A percentile compares a stretch with the other conserved stretches of the same genome.
Conservation (phyloP, 2,888 invertebrate species). For the Clusia tigrina region DNA sequence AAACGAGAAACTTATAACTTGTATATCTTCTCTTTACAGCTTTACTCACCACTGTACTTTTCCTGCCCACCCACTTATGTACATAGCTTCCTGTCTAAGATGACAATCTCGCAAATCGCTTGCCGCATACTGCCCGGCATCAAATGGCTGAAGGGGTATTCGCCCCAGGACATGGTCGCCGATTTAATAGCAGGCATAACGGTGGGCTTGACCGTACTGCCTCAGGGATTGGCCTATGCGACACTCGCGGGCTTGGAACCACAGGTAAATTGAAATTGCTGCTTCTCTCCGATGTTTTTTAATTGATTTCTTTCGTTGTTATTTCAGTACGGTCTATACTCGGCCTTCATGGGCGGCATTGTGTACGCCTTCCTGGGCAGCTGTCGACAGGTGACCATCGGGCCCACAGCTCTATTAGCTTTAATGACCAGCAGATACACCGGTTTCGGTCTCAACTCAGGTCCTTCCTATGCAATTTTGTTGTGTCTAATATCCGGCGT, state of each 20-base stretch:
- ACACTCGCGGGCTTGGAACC: slow-evolving; percentile 87
- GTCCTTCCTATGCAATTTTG: slow-evolving; percentile 80
- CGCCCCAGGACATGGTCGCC: slow-evolving; percentile 77
- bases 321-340: slow-evolving; percentile 88
- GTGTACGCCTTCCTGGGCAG: slow-evolving; percentile 90
- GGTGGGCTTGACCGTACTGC: slow-evolving; percentile 91
- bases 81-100: slow-evolving; percentile 26
- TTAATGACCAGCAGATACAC: slow-evolving; percentile 82
- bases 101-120: slow-evolving; percentile 39
- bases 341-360: slow-evolving; percentile 92
- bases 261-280: slow-evolving; percentile 68
- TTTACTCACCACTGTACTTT: background rate
- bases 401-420: slow-evolving; percentile 90
- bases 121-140: slow-evolving; percentile 62
- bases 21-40: too few relatives aligned
- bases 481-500: slow-evolving; percentile 84
- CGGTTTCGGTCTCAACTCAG: slow-evolving; percentile 60
- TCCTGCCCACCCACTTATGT: background rate
- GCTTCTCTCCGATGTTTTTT: background rate
- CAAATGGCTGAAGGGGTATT: slow-evolving; percentile 80
- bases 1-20: too few relatives aligned
- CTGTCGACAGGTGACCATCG: slow-evolving; percentile 85
- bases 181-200: slow-evolving; percentile 92
- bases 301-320: background rate
- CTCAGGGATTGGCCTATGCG: slow-evolving; percentile 92